Conservation (phyloP, 2,888 invertebrate genomes). For the Drosophila melanocephala region DNA sequence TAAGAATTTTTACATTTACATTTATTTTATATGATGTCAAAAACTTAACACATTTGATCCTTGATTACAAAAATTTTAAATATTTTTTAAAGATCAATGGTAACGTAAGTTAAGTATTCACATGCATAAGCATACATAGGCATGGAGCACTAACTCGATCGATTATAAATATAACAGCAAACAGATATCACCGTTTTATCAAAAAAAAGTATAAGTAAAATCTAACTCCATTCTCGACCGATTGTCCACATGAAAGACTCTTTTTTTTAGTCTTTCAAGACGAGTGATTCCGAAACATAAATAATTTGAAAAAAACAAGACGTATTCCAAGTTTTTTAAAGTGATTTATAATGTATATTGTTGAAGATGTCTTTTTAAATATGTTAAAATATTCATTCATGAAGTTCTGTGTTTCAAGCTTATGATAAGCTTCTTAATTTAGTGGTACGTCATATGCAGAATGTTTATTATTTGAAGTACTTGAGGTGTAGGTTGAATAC, state of each 20-base stretch:
- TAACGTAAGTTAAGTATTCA: neutral
- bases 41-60: neutral
- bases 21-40: neutral
- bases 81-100: neutral
- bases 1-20: neutral
- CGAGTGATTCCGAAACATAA: neutral
- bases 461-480: neutral
- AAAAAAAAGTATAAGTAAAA: neutral
- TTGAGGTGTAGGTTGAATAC: neutral
- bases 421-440: conserved; percentile 6
- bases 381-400: neutral
- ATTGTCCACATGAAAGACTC: neutral
- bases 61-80: neutral
- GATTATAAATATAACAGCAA: neutral
- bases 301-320: neutral
- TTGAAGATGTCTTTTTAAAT: neutral
- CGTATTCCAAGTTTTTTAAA: neutral
- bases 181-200: neutral
- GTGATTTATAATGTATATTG: neutral
- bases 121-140: neutral
- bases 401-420: neutral
- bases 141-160: neutral
- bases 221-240: neutral
- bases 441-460: conserved; percentile 23
- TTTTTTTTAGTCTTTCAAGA: neutral